These are phyloP conservation scores for Siphamia tubifer DNA, from an alignment of 2,113 vertebrate genomes.

Conservation along the genomic window DNA sequence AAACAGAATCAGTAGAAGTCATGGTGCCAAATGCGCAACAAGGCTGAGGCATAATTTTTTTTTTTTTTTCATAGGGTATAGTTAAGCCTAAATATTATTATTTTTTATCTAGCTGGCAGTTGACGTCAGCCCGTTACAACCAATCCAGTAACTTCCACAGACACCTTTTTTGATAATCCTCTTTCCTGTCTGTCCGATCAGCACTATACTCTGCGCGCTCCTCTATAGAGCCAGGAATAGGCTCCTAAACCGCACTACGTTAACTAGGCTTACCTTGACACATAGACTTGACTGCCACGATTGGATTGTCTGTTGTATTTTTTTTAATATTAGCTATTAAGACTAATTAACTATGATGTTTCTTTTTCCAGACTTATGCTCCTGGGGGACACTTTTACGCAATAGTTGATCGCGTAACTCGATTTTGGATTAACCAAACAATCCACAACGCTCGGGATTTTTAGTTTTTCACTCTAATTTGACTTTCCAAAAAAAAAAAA, in stretches of 20 bases:
- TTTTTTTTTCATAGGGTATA: not conserved
- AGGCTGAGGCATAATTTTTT: not conserved
- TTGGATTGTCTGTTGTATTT: slow-evolving; percentile 23
- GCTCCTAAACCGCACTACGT: slow-evolving; percentile 33
- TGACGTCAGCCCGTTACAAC: slow-evolving; percentile 70
- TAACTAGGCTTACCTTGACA: slow-evolving; percentile 40
- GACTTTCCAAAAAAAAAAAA: not conserved
- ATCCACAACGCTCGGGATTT: too few species aligned
- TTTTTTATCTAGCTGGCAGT: not conserved
- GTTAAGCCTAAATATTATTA: not conserved
- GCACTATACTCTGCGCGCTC: slow-evolving; percentile 35
- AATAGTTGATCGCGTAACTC: not conserved
- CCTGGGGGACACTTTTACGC: slow-evolving; percentile 43
- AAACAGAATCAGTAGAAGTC: too few species aligned
- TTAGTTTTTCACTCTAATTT: not conserved
- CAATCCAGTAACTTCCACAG: slow-evolving; percentile 47
- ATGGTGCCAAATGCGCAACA: too few species aligned
- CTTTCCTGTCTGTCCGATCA: slow-evolving; percentile 65
- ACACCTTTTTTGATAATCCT: slow-evolving; percentile 66
- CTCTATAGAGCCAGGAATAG: slow-evolving; percentile 58
- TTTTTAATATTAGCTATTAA: not conserved
- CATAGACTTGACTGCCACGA: slow-evolving; percentile 6
- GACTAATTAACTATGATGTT: not conserved
- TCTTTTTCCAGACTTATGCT: not conserved
- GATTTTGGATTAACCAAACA: not conserved